Evolutionary conservation across 1,140 invertebrate genomes (phyloP), one percentile per base, ranked within the genome.

Genomic region (Drosophila melanica): DNA sequence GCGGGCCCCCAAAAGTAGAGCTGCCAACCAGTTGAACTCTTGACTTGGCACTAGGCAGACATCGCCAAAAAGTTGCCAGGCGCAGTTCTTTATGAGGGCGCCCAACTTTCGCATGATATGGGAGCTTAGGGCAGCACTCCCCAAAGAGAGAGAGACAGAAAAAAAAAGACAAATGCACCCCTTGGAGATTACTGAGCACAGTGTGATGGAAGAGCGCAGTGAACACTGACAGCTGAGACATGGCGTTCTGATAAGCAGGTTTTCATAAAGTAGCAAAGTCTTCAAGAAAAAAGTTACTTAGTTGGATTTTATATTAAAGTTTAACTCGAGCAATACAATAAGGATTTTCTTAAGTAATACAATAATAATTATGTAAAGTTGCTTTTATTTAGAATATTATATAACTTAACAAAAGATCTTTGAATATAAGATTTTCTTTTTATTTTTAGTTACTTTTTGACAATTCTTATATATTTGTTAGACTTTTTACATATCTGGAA

Each of bases 41-140:
- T 81, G 69, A 79, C 78, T 71, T 62, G 67, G 62, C 35, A 57
- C 73, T 59, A 63, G 48, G 79, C 74, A 81, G 76, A 77, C 81
- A 69, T 77, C 81, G 81, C 77, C 81, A 63, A 87, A 81, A 85
- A 85, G 70, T 85, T 85, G 42, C 41, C 68, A 75, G 81, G 74
- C 79, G 66, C 71, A 78, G 69, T 85, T 78, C 66, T 85, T 86
- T 85, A 85, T 71, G 78, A 81, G 74, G 18, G 30, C 47, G 54
- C 69, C 39, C 53, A 53, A 59, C 45, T 57, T 73, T 60, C 10
- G 33, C 27, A 47, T 67, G 55, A 73, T 73, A 73, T 68, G 64
- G 20, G 65, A 68, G 55, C 33, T 68, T 51, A 50, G 23, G 39
- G 62, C 44, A 42, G 57, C 44, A 67, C 64, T 67, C 57, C 44